Conservation (phyloP, 2,113 vertebrate species). For the Trematomus loennbergii region DNA sequence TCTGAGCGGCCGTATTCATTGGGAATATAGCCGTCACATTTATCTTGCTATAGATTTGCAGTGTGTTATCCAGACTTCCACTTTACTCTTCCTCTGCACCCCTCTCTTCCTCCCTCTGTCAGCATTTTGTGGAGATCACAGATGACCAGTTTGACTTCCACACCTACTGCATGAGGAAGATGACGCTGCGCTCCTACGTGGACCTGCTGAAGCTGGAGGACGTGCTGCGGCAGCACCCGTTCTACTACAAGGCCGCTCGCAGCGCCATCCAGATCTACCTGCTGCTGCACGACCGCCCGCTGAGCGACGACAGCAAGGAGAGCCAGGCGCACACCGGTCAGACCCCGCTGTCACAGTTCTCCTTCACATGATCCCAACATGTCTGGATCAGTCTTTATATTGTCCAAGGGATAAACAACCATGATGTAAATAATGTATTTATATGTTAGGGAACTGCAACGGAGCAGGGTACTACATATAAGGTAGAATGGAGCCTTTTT, state of each 20-base stretch:
- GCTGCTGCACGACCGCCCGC: conserved; percentile 93
- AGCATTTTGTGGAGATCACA: conserved; percentile 98
- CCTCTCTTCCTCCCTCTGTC: conserved; percentile 20
- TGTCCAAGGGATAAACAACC: background rate
- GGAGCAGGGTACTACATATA: background rate
- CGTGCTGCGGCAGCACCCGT: conserved; percentile 92
- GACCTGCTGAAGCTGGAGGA: conserved; percentile 95
- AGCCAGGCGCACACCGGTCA: conserved; percentile 92
- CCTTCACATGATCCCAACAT: background rate
- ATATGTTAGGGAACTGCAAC: background rate
- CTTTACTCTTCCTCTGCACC: background rate
- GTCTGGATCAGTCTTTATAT: background rate
- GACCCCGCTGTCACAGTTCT: background rate
- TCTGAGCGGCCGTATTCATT: no score
- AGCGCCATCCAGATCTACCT: conserved; percentile 95
- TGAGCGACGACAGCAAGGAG: conserved; percentile 94
- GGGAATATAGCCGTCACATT: background rate
- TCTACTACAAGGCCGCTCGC: conserved; percentile 94
- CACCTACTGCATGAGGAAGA: conserved; percentile 97
- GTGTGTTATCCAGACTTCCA: background rate
- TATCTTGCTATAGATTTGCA: background rate
- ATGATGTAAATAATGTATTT: background rate
- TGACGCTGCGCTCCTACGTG: conserved; percentile 95
- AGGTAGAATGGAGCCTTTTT: background rate
- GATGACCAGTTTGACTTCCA: conserved; percentile 98